Evolutionary conservation across 2,888 invertebrate genomes (phyloP).

Genomic region (Calephelis perditalis): DNA sequence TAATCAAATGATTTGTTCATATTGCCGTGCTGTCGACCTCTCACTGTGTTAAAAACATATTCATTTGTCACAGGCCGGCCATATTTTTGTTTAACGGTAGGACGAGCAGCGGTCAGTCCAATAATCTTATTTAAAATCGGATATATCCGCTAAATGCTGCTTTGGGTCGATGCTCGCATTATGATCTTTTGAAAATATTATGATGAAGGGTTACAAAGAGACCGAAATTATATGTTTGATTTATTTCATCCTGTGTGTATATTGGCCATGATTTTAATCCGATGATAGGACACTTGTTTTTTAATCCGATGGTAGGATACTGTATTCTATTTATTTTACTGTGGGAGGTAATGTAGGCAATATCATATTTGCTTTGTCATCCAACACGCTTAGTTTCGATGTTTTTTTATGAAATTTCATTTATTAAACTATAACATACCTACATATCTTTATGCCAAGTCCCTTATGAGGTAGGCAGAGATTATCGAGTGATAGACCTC

Average conservation of each 20-base stretch:
- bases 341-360: no score
- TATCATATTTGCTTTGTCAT: no score
- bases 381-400: no score
- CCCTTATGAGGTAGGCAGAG: no score
- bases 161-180: slow-evolving; percentile 56
- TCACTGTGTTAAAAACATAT: slow-evolving; percentile 32
- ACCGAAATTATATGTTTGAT: slow-evolving; percentile 12
- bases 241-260: slow-evolving; percentile 16
- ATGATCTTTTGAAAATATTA: slow-evolving; percentile 47
- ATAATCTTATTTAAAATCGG: slow-evolving; percentile 56
- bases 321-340: no score
- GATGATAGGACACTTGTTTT: not conserved
- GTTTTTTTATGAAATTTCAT: no score
- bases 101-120: slow-evolving; percentile 50
- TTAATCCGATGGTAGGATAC: no score
- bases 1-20: slow-evolving; percentile 16
- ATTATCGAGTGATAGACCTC: no score
- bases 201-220: slow-evolving; percentile 32
- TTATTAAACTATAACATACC: no score
- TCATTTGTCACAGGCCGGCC: slow-evolving; percentile 40
- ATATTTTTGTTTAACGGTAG: slow-evolving; percentile 39
- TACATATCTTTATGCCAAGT: no score
- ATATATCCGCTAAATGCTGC: slow-evolving; percentile 47
- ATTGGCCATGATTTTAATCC: not conserved
- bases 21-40: slow-evolving; percentile 26